A percentile compares a stretch with the other conserved stretches of the same genome.
Conservation (phyloP, 2,113 vertebrate genomes). For the Archocentrus centrarchus region DNA sequence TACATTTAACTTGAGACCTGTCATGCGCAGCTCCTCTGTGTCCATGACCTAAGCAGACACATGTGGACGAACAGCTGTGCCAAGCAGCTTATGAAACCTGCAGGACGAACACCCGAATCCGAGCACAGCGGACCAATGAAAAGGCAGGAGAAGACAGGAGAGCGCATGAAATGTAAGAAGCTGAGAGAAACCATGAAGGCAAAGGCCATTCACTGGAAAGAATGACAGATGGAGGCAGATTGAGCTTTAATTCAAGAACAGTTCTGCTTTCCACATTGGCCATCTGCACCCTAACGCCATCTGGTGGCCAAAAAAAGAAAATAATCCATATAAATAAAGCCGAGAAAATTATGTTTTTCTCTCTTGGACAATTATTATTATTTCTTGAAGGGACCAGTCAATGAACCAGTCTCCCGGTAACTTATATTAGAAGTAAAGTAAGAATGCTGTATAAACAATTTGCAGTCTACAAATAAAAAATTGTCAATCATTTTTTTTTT, state of each 20-base stretch:
- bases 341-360: too few relatives aligned
- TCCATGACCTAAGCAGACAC: conserved; percentile 52
- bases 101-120: background rate
- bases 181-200: conserved; percentile 17
- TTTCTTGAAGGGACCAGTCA: too few relatives aligned
- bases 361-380: too few relatives aligned
- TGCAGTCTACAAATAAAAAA: too few relatives aligned
- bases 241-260: conserved; percentile 10
- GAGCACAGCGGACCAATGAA: background rate
- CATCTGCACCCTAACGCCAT: conserved; percentile 18
- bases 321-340: background rate
- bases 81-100: conserved; percentile 50
- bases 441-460: too few relatives aligned
- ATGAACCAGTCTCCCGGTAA: background rate
- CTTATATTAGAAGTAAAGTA: background rate
- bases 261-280: background rate
- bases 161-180: conserved; percentile 18
- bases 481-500: too few relatives aligned
- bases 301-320: conserved; percentile 33
- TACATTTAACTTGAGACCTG: conserved; percentile 5
- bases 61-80: conserved; percentile 60
- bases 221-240: conserved; percentile 58
- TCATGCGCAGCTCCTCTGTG: conserved; percentile 14
- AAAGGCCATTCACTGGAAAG: conserved; percentile 71
- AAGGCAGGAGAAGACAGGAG: background rate